Evolutionary conservation across 2,888 invertebrate species (phyloP), one percentile per base, ranked within the genome.

Genomic region (Cosmorhoe ocellata): DNA sequence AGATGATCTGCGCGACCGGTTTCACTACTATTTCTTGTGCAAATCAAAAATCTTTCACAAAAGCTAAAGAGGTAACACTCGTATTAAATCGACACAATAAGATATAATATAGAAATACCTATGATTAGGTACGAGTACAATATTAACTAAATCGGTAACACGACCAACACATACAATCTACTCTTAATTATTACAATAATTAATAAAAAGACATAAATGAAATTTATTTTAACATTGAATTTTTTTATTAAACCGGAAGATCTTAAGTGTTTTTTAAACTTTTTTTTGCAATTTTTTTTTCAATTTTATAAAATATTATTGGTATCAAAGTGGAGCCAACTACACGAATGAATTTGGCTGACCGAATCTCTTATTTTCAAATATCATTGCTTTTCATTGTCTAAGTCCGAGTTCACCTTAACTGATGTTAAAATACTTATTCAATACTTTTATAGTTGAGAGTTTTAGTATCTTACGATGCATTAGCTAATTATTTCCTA

Each of bases 281-380:
- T 67, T 79, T 79, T 79, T 78, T 76, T 74, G 65, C 58, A 62
- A 66, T 74, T 73, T 75, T 74, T 75, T 76, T 74, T 78, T 60
- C 53, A 50, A 55, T 74, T 86, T 85, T 87, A 87, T 83, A 90
- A 90, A 90, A 90, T 87, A 88, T 84, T 82, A 80, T 82, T 81
- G 84, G 86, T 89, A 89, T 89, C 89, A 89, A 90, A 90, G 79
- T 80, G 82, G 67, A 75, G 86, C 82, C 88, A 85, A 85, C 87
- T 78, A 82, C 76, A 76, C 72, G 76, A 83, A 80, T 81, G 77
- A 82, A 77, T 81, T 76, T 76, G 79, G 85, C 85, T 81, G 85
- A 86, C 86, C 70, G 76, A 76, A 74, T 75, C 70, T 68, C 63
- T 70, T 70, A 69, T 3, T 18, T 85, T 88, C 89, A 87, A 87